A percentile compares a stretch with the other conserved stretches of the same genome.
Conservation (phyloP, 2,888 invertebrate genomes). For the Xestia sexstrigata region DNA sequence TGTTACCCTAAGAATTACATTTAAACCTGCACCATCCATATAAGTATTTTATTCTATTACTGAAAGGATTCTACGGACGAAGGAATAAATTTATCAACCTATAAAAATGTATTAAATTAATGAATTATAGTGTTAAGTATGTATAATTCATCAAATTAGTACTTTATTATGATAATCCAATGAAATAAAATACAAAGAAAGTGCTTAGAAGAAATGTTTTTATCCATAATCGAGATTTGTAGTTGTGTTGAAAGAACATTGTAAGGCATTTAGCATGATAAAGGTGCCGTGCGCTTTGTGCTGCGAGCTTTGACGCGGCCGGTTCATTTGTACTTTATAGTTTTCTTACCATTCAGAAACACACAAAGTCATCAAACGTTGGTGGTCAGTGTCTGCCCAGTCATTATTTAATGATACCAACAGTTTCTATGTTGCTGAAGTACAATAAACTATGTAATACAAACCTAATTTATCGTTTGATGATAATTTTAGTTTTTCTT, state of each 20-base stretch:
- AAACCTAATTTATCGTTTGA: not conserved
- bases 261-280: constrained; percentile 55
- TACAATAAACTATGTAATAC: constrained; percentile 14
- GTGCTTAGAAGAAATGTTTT: constrained; percentile 26
- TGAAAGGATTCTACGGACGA: not conserved
- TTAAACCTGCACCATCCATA: not conserved
- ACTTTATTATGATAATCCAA: constrained; percentile 26
- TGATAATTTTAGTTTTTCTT: not conserved
- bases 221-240: constrained; percentile 46
- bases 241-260: constrained; percentile 45
- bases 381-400: constrained; percentile 57
- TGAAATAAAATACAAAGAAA: constrained; percentile 38
- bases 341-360: constrained; percentile 56
- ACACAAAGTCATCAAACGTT: constrained; percentile 58
- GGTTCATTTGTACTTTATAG: constrained; percentile 53
- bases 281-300: constrained; percentile 48
- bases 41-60: constrained; percentile 27
- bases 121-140: constrained; percentile 2
- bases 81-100: constrained; percentile 8
- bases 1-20: not conserved
- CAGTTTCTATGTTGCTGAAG: constrained; percentile 10
- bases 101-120: constrained; percentile 6
- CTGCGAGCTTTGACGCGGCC: constrained; percentile 48
- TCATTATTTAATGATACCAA: constrained; percentile 49
- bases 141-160: not conserved